These are phyloP conservation scores for Eurystomus gularis DNA, from an alignment of 2,113 vertebrate species.

Conservation along the genomic window DNA sequence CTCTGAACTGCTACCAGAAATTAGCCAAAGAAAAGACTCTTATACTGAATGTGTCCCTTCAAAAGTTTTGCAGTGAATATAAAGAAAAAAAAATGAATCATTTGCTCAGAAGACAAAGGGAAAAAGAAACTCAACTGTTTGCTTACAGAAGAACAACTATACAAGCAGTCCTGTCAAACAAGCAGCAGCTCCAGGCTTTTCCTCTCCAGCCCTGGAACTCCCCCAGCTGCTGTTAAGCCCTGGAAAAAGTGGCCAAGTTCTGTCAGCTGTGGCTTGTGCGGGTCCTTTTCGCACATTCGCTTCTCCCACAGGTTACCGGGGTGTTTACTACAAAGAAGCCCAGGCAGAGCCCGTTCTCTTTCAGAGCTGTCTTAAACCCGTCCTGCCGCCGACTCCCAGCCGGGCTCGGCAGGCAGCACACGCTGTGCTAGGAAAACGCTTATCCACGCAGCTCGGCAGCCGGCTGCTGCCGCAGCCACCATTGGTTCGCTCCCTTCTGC, in stretches of 20 bases:
- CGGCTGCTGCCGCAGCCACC: not conserved
- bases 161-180: not conserved
- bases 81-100: not conserved
- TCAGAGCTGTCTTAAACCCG: not conserved
- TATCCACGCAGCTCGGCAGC: not conserved
- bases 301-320: fast-evolving
- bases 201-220: not conserved
- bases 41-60: fast-evolving
- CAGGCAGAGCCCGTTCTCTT: not conserved
- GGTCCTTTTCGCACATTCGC: fast-evolving
- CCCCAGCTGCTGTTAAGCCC: not conserved
- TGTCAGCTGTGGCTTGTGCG: fast-evolving
- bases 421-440: not conserved
- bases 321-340: not conserved
- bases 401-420: not conserved
- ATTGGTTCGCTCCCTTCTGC: not conserved
- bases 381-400: not conserved
- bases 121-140: not conserved
- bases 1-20: not conserved
- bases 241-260: fast-evolving
- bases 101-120: not conserved
- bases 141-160: not conserved
- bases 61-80: not conserved
- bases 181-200: not conserved
- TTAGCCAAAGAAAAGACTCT: not conserved